phyloP scores from a whole-genome alignment of 2,113 vertebrate genomes.

The Ranitomeya imitator region DNA sequence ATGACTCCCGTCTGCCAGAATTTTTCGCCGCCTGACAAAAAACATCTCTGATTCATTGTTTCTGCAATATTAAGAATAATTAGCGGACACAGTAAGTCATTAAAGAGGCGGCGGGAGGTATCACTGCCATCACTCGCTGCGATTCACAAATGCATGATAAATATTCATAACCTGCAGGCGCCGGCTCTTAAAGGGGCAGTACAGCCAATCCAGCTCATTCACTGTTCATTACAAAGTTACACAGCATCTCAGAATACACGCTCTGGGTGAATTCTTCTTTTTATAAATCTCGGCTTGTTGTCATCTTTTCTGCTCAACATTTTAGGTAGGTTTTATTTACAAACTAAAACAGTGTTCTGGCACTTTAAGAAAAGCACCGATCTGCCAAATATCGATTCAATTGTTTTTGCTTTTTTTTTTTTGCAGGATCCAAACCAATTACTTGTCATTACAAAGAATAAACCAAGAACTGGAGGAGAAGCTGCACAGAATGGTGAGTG shows the following conservation, averaged over 20 bases:
- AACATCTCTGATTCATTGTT: constrained; percentile 47
- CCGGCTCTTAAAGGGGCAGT: background rate
- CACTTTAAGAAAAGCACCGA: background rate
- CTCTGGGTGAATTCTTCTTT: background rate
- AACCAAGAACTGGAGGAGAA: constrained; percentile 97
- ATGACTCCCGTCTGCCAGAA: constrained; percentile 8
- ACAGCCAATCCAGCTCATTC: background rate
- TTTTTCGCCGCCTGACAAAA: constrained; percentile 17
- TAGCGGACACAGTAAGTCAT: constrained; percentile 36
- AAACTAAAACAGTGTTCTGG: background rate
- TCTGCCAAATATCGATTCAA: background rate
- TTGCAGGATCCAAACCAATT: constrained; percentile 92
- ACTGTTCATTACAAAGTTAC: background rate
- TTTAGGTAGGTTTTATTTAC: background rate
- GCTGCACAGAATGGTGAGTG: constrained; percentile 88
- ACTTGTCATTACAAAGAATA: constrained; percentile 92
- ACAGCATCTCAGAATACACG: background rate
- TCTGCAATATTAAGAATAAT: constrained; percentile 28
- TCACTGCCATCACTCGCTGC: background rate
- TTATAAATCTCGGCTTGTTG: background rate
- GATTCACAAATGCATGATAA: constrained; percentile 6
- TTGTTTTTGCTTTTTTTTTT: constrained; percentile 60
- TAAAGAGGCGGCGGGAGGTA: constrained; percentile 13
- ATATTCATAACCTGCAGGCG: background rate
- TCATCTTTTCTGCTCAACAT: background rate